Evolutionary conservation across 2,113 vertebrate species (phyloP).

Genomic region (Tamias sibiricus): DNA sequence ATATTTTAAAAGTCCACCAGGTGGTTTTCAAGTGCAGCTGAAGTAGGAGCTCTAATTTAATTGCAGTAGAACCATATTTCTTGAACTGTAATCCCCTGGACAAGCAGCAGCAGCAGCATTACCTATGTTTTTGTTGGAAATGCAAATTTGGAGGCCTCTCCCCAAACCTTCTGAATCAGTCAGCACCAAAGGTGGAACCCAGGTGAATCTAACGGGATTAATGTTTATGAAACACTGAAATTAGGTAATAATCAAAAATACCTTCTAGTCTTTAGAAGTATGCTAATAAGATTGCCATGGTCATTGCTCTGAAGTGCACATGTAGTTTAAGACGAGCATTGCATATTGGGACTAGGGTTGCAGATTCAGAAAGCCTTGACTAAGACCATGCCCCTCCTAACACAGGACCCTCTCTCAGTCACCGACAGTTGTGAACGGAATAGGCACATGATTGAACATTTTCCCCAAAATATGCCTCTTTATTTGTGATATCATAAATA

Average conservation of each 20-base stretch:
- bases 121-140: neutral
- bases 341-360: neutral
- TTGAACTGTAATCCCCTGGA: neutral
- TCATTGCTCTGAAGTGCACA: neutral
- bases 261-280: neutral
- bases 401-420: neutral
- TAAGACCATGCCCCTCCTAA: neutral
- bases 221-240: neutral
- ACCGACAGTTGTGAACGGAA: neutral
- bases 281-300: neutral
- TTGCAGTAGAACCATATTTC: neutral
- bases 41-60: neutral
- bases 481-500: slow-evolving; percentile 66
- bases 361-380: neutral
- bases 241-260: neutral
- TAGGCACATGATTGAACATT: neutral
- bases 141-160: accelerated
- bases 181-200: neutral
- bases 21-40: neutral
- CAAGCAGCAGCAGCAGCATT: neutral
- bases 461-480: neutral
- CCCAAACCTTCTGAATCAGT: neutral
- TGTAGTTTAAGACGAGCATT: neutral
- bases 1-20: neutral
- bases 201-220: neutral